These are phyloP conservation scores for Epiblema foenella DNA, from an alignment of 2,888 invertebrate genomes.

Conservation along the genomic window DNA sequence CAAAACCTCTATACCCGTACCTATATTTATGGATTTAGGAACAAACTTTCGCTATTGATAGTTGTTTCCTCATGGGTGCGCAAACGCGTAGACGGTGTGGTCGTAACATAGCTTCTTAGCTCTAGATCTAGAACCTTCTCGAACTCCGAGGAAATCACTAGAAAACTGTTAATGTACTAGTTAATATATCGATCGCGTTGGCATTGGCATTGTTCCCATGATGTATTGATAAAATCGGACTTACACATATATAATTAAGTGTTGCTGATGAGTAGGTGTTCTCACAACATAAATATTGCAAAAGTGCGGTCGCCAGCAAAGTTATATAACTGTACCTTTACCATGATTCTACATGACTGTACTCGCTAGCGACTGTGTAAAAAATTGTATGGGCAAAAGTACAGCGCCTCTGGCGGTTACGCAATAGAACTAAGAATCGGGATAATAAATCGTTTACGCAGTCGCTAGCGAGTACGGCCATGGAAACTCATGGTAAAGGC, in stretches of 20 bases:
- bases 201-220: background rate
- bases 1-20: background rate
- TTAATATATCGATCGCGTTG: background rate
- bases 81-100: no score
- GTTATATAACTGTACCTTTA: no score
- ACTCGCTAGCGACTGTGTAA: no score
- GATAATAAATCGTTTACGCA: no score
- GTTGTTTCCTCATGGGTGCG: background rate
- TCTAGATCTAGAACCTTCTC: conserved; percentile 25
- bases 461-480: no score
- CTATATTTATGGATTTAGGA: background rate
- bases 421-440: no score
- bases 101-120: background rate
- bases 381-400: no score
- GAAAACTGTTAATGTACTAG: background rate
- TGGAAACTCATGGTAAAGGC: no score
- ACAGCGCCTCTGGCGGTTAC: no score
- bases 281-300: no score
- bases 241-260: background rate
- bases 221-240: background rate
- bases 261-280: background rate
- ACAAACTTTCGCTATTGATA: background rate
- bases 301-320: no score
- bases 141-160: background rate
- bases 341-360: no score